Percentiles rank a stretch among this genome's conserved stretches.
Conservation (phyloP, 2,888 invertebrate species). For the Machimus rusticus region DNA sequence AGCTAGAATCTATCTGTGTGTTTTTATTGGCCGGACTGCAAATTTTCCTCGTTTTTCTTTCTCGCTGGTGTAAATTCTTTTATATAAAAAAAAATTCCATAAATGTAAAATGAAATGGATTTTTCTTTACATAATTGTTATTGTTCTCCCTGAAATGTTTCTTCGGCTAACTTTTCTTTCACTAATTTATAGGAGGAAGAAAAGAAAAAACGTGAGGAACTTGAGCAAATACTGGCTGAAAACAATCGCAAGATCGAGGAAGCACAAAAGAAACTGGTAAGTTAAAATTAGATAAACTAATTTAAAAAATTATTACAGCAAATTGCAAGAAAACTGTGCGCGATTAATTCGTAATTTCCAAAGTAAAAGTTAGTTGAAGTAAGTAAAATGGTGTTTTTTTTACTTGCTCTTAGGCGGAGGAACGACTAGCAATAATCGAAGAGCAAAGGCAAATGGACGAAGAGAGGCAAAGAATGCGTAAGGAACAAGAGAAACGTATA, state of each 20-base stretch:
- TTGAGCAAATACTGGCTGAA: constrained; percentile 96
- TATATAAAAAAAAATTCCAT: constrained; percentile 19
- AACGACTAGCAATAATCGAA: constrained; percentile 94
- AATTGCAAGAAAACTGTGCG: not conserved
- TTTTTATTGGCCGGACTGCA: not conserved
- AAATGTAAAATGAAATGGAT: constrained; percentile 34
- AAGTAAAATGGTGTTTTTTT: not conserved
- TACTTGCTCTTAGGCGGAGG: constrained; percentile 79
- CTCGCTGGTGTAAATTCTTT: constrained; percentile 18
- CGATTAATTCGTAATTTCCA: too few species aligned
- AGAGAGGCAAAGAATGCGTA: constrained; percentile 89
- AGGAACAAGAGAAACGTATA: constrained; percentile 89
- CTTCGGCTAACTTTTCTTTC: constrained; percentile 2
- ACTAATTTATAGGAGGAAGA: constrained; percentile 91
- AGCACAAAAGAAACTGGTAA: constrained; percentile 94
- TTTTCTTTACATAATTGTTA: constrained; percentile 29
- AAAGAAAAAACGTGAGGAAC: constrained; percentile 91
- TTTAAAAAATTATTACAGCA: not conserved
- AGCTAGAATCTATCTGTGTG: not conserved
- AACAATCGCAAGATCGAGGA: constrained; percentile 98
- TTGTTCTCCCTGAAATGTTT: not conserved
- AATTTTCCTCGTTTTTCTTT: constrained; percentile 40
- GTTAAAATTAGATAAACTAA: not conserved
- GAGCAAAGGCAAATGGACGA: constrained; percentile 96
- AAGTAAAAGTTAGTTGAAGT: too few species aligned